phyloP scores from a whole-genome alignment of 2,797 vertebrate species.

The Myripristis jacobus region DNA sequence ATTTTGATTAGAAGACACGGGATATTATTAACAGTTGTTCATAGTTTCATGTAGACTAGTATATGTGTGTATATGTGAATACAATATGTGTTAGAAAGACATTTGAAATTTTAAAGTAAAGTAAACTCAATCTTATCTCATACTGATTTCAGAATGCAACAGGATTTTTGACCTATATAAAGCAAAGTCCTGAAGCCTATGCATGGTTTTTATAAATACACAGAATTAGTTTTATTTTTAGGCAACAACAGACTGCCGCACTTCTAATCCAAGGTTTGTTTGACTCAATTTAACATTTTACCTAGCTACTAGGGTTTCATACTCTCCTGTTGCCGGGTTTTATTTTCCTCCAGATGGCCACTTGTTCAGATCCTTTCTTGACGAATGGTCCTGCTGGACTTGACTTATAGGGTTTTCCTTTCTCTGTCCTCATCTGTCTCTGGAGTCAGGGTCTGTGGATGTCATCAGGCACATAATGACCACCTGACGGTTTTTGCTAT shows the following conservation, averaged over 20 bases:
- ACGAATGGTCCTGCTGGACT: constrained; percentile 21
- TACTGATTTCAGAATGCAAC: background rate
- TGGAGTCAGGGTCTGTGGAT: constrained; percentile 53
- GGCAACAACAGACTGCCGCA: background rate
- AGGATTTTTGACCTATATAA: background rate
- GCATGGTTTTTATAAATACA: too few relatives aligned
- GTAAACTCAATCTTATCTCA: background rate
- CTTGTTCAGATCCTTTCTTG: constrained; percentile 7
- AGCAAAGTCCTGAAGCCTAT: too few relatives aligned
- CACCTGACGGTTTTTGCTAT: constrained; percentile 67
- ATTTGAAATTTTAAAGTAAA: background rate
- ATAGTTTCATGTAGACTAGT: background rate
- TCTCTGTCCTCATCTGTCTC: constrained; percentile 20
- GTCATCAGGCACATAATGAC: constrained; percentile 64
- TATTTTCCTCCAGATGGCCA: background rate
- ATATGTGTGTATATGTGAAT: too few relatives aligned
- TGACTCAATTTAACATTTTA: background rate
- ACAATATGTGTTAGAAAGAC: background rate
- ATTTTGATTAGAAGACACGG: background rate
- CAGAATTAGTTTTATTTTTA: too few relatives aligned
- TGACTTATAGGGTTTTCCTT: constrained; percentile 27
- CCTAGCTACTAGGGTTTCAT: background rate
- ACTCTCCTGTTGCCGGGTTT: background rate
- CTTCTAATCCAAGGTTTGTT: background rate
- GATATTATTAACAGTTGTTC: too few relatives aligned